These are phyloP conservation scores for Cirrhinus mrigala DNA, from an alignment of 2,797 vertebrate genomes.

Conservation along the genomic window DNA sequence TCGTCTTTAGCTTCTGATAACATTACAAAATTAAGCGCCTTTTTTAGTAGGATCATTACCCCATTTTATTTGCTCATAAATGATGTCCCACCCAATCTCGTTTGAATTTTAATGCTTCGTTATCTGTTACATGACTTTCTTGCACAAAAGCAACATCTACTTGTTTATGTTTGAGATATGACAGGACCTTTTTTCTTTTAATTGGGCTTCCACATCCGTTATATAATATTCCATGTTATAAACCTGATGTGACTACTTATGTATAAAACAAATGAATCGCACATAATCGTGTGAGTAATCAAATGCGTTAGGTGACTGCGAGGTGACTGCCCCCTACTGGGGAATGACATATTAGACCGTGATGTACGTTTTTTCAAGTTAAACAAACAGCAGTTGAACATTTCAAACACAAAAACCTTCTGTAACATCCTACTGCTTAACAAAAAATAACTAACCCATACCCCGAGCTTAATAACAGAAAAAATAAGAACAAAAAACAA, in stretches of 20 bases:
- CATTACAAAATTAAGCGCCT: background rate
- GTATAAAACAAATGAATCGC: background rate
- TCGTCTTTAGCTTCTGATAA: background rate
- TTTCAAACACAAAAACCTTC: conserved; percentile 5
- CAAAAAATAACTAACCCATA: background rate
- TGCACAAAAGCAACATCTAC: conserved; percentile 8
- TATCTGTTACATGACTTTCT: background rate
- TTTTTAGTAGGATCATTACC: conserved; percentile 22
- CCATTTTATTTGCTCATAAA: background rate
- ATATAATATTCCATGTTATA: conserved; percentile 8
- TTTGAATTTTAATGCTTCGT: background rate
- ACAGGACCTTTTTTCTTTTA: background rate
- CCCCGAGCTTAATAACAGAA: no score
- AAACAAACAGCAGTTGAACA: background rate
- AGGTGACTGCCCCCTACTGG: background rate
- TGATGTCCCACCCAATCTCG: background rate
- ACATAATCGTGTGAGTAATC: background rate
- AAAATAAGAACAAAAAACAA: background rate
- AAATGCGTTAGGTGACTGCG: background rate
- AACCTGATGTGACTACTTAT: background rate
- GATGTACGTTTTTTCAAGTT: background rate
- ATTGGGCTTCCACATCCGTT: background rate
- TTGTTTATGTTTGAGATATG: conserved; percentile 8
- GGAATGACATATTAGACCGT: background rate
- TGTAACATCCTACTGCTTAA: background rate